Evolutionary conservation across 2,888 invertebrate genomes (phyloP).

Genomic region (Cyclophora albipunctata): DNA sequence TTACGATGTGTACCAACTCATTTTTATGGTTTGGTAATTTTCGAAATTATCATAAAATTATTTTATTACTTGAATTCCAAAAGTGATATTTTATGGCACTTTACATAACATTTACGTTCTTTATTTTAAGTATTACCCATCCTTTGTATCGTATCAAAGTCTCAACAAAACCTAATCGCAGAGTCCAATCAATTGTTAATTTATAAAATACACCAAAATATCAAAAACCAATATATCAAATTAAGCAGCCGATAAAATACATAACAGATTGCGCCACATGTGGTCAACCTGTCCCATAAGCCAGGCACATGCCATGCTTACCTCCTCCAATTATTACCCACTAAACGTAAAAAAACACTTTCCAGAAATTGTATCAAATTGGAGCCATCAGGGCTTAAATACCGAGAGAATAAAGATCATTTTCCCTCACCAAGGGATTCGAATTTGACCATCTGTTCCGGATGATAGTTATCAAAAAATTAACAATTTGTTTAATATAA

Average conservation of each 20-base stretch:
- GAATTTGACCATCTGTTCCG: conserved; percentile 62
- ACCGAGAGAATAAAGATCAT: conserved; percentile 10
- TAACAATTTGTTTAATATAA: conserved; percentile 76
- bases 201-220: background rate
- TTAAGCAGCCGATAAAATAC: conserved; percentile 57
- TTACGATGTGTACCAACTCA: conserved; percentile 28
- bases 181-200: background rate
- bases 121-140: too few relatives aligned
- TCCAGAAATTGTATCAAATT: conserved; percentile 26
- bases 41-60: conserved; percentile 24
- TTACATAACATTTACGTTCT: too few relatives aligned
- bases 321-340: conserved; percentile 60
- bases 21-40: conserved; percentile 30
- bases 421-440: conserved; percentile 8
- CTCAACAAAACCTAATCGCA: too few relatives aligned
- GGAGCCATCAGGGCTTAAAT: conserved; percentile 19
- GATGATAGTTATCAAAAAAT: conserved; percentile 73
- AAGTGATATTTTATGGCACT: too few relatives aligned
- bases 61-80: conserved; percentile 2
- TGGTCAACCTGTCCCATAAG: conserved; percentile 73
- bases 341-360: conserved; percentile 50
- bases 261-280: conserved; percentile 70
- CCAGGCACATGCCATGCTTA: conserved; percentile 70
- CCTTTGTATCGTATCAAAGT: too few relatives aligned
- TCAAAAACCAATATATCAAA: conserved; percentile 42